A percentile compares a stretch with the other conserved stretches of the same genome.
Conservation (phyloP, 2,797 vertebrate genomes). For the Setipinna tenuifilis region DNA sequence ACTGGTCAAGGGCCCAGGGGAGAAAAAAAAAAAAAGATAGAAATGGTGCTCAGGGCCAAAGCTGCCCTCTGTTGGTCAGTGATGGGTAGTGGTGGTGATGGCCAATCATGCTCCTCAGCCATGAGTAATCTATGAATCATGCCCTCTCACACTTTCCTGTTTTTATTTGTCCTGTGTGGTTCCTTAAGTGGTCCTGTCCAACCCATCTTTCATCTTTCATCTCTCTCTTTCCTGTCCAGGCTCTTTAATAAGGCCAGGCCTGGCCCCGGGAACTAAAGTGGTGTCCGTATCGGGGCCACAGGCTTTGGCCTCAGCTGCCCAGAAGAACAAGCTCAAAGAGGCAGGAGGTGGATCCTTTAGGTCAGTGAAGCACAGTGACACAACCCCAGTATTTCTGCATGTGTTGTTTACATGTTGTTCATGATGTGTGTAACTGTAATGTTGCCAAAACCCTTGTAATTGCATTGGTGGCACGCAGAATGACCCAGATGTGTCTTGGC, state of each 20-base stretch:
- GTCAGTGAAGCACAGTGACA: constrained; percentile 65
- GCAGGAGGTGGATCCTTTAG: constrained; percentile 87
- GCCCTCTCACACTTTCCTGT: background rate
- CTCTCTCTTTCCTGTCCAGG: constrained; percentile 56
- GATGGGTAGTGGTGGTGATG: background rate
- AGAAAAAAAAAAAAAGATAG: background rate
- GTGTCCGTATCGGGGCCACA: constrained; percentile 77
- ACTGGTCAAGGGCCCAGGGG: background rate
- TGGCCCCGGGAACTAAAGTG: constrained; percentile 81
- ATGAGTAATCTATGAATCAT: background rate
- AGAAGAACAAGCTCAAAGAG: constrained; percentile 89
- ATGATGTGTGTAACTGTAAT: too few relatives aligned
- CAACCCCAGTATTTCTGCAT: background rate
- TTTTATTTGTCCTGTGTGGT: background rate
- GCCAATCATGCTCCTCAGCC: background rate
- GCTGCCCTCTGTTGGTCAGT: constrained; percentile 10
- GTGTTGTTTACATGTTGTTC: too few relatives aligned
- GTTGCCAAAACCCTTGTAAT: too few relatives aligned
- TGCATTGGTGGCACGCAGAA: too few relatives aligned
- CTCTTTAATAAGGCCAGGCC: constrained; percentile 81
- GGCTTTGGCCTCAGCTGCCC: constrained; percentile 74
- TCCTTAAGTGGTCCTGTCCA: background rate
- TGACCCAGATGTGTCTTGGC: too few relatives aligned
- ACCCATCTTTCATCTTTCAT: too few relatives aligned
- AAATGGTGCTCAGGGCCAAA: background rate